phyloP scores from a whole-genome alignment of 2,113 vertebrate species.

The Emydocephalus ijimae region DNA sequence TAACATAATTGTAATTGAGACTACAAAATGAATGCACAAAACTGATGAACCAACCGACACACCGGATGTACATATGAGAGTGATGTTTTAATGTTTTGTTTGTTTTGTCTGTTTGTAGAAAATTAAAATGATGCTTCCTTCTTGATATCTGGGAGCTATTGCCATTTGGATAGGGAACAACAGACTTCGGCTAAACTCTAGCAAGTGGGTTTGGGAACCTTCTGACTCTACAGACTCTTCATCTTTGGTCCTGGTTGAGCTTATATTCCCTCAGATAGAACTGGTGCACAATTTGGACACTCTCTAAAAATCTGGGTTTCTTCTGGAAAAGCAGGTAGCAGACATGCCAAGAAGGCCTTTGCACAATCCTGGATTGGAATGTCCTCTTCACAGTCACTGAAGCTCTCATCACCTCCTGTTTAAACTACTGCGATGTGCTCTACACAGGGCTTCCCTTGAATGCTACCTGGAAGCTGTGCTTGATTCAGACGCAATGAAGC shows the following conservation, averaged over 20 bases:
- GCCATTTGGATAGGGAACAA: not conserved
- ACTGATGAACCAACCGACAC: too few relatives aligned
- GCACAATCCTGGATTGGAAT: not conserved
- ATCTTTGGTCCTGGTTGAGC: not conserved
- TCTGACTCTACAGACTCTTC: not conserved
- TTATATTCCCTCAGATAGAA: not conserved
- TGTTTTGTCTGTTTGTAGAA: too few relatives aligned
- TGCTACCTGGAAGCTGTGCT: not conserved
- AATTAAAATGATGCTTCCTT: not conserved
- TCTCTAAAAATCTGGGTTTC: not conserved
- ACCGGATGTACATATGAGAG: too few relatives aligned
- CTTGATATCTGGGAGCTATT: not conserved
- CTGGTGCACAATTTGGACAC: not conserved
- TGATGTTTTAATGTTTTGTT: too few relatives aligned
- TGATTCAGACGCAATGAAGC: not conserved
- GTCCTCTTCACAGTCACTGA: not conserved
- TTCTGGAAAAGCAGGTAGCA: not conserved
- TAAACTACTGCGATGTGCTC: not conserved
- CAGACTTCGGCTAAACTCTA: not conserved
- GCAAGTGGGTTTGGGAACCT: not conserved
- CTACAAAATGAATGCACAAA: too few relatives aligned
- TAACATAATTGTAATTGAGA: too few relatives aligned
- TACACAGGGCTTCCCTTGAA: not conserved
- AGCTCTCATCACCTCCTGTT: not conserved
- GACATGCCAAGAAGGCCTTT: not conserved